These are phyloP conservation scores for Oconnorella tubifera DNA, from an alignment of 2,888 invertebrate genomes.

Conservation along the genomic window DNA sequence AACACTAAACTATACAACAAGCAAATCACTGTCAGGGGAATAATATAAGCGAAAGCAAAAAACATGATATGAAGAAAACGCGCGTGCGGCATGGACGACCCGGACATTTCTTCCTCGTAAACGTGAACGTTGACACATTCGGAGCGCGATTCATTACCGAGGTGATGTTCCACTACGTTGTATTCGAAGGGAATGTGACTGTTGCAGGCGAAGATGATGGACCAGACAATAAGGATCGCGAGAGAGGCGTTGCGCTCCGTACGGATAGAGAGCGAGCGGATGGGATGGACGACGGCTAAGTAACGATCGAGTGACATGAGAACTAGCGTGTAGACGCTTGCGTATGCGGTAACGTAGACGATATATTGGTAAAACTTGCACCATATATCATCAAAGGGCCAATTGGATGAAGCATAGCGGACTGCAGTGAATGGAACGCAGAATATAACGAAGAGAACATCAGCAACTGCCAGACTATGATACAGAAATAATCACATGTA, in stretches of 20 bases:
- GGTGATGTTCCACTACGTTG: constrained; percentile 5
- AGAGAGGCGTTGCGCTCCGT: constrained; percentile 22
- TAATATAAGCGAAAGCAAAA: constrained; percentile 80
- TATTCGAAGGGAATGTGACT: constrained; percentile 12
- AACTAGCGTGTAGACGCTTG: constrained; percentile 87
- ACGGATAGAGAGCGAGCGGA: constrained; percentile 68
- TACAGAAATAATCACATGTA: neutral
- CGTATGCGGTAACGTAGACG: constrained; percentile 86
- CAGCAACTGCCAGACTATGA: constrained; percentile 2
- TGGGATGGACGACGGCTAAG: constrained; percentile 88
- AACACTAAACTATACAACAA: constrained; percentile 86
- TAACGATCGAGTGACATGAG: constrained; percentile 87
- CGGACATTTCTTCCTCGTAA: constrained; percentile 4
- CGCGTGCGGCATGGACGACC: neutral
- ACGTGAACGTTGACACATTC: constrained; percentile 11
- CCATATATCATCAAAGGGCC: constrained; percentile 87
- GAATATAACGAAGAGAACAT: constrained; percentile 12
- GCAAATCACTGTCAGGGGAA: constrained; percentile 81
- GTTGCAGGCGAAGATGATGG: constrained; percentile 16
- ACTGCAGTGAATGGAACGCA: constrained; percentile 81
- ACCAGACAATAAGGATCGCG: constrained; percentile 16
- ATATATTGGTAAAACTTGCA: constrained; percentile 87
- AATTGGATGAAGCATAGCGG: constrained; percentile 78
- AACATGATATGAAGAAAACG: constrained; percentile 50
- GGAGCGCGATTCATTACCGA: neutral